Percentiles rank a stretch among this genome's conserved stretches.
Conservation (phyloP, 2,113 vertebrate genomes). For the Corythornis cristatus region DNA sequence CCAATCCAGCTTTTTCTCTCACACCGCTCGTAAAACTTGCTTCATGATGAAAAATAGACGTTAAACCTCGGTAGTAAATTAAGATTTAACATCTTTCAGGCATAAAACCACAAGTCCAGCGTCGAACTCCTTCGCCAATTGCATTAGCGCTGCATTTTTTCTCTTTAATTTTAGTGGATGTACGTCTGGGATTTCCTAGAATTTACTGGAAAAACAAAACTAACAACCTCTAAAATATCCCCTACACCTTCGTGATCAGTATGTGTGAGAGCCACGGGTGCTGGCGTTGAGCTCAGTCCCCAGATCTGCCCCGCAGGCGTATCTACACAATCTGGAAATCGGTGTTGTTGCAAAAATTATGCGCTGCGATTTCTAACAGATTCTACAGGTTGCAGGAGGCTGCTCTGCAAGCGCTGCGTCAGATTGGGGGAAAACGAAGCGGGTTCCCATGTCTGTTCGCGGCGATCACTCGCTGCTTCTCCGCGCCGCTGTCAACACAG, state of each 20-base stretch:
- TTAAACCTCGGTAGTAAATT: background rate
- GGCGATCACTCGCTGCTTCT: fast-evolving
- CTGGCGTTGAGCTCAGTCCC: fast-evolving
- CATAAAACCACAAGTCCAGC: background rate
- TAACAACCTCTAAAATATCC: background rate
- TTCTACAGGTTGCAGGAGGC: background rate
- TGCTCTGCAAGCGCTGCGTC: background rate
- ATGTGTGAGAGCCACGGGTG: background rate
- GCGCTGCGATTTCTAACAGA: fast-evolving
- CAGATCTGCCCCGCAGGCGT: fast-evolving
- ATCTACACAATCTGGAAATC: background rate
- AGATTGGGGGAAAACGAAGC: fast-evolving
- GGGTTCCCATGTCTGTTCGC: fast-evolving
- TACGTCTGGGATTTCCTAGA: background rate
- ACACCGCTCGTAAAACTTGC: background rate
- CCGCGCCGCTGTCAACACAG: fast-evolving
- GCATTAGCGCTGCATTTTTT: background rate
- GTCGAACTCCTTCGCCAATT: fast-evolving
- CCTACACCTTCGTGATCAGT: fast-evolving
- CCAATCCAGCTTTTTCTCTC: background rate
- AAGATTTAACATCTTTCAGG: too few relatives aligned
- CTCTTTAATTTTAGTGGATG: background rate
- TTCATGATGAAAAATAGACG: background rate
- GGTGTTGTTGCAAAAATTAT: background rate
- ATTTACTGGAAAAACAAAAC: background rate